phyloP scores from a whole-genome alignment of 92 coral and sea anemone genomes.

The Ricordea florida region DNA sequence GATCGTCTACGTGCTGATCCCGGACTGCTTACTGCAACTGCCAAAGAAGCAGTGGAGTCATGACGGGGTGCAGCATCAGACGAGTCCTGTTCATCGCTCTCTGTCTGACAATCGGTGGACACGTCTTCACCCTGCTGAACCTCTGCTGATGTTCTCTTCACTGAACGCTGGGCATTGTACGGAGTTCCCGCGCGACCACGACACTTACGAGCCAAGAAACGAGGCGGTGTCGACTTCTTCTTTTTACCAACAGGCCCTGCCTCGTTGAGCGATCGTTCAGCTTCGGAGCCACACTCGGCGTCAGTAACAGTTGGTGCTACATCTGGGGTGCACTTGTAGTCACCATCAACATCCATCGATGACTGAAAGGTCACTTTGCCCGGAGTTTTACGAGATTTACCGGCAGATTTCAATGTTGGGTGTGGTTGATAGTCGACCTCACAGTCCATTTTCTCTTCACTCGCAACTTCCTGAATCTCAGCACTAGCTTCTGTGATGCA shows the following conservation, averaged over 20 bases:
- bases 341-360: neutral
- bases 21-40: neutral
- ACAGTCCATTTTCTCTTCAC: neutral
- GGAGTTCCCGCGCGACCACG: constrained; percentile 33
- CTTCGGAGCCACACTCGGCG: no score
- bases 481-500: neutral
- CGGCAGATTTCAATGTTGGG: constrained; percentile 18
- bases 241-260: neutral
- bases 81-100: neutral
- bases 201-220: constrained; percentile 23
- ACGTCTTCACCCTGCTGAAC: neutral
- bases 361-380: constrained; percentile 32
- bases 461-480: neutral
- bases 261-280: no score
- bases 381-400: neutral
- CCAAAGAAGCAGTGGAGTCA: neutral
- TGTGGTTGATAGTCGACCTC: neutral
- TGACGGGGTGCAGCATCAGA: no score
- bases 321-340: constrained; percentile 1
- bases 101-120: neutral
- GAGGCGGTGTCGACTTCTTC: neutral
- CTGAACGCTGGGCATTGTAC: neutral
- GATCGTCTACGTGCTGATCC: constrained; percentile 19
- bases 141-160: neutral
- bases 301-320: no score